A percentile compares a stretch with the other conserved stretches of the same genome.
phyloP scores from a whole-genome alignment of 2,888 invertebrate species.

The Ormyrus rosae region DNA sequence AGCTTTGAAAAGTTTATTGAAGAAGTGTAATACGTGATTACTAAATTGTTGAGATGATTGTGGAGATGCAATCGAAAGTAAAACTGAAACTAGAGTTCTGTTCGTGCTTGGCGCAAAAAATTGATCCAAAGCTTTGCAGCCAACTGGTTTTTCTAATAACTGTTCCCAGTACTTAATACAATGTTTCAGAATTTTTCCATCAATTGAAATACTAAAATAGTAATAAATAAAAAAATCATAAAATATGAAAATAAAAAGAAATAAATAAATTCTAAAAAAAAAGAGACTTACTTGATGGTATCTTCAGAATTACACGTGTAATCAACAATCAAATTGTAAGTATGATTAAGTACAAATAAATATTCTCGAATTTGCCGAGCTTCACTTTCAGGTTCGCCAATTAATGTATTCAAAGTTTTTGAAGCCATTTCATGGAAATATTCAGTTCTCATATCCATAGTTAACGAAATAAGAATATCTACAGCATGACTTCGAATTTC shows the following conservation, averaged over 20 bases:
- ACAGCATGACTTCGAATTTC: slow-evolving; percentile 81
- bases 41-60: slow-evolving; percentile 84
- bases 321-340: slow-evolving; percentile 82
- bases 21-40: slow-evolving; percentile 87
- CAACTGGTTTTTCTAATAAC: slow-evolving; percentile 88
- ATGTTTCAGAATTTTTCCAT: slow-evolving; percentile 81
- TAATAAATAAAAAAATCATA: slow-evolving; percentile 5
- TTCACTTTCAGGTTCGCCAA: slow-evolving; percentile 82
- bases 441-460: slow-evolving; percentile 87
- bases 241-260: background rate
- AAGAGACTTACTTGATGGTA: slow-evolving; percentile 66
- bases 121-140: slow-evolving; percentile 87
- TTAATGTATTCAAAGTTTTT: slow-evolving; percentile 80
- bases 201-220: slow-evolving; percentile 74
- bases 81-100: slow-evolving; percentile 85
- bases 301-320: slow-evolving; percentile 76
- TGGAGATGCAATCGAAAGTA: slow-evolving; percentile 88
- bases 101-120: slow-evolving; percentile 84
- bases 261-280: background rate
- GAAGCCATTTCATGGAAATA: slow-evolving; percentile 82
- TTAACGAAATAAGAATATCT: slow-evolving; percentile 85
- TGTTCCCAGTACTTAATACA: slow-evolving; percentile 91
- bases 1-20: slow-evolving; percentile 84
- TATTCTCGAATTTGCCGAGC: slow-evolving; percentile 82
- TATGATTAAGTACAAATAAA: slow-evolving; percentile 81